Conservation (phyloP, 1,140 invertebrate species). For the Orchestia grillus region DNA sequence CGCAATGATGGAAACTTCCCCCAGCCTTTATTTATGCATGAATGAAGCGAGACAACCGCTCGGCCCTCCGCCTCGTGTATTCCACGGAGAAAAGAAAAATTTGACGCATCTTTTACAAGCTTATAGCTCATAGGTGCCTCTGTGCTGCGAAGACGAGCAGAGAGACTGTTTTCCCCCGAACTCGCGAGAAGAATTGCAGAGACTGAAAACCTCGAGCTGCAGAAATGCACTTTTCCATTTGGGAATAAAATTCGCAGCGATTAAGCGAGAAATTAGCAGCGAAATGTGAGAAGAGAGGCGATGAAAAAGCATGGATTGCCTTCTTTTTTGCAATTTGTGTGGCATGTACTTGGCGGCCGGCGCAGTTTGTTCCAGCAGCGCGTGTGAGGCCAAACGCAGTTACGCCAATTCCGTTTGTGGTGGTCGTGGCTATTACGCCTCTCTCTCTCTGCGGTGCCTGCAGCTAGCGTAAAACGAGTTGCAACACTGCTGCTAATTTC, state of each 20-base stretch:
- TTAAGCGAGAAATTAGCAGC: not conserved
- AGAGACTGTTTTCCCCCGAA: not conserved
- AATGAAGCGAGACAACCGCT: not conserved
- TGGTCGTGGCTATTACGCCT: not conserved
- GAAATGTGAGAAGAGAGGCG: not conserved
- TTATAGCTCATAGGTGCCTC: not conserved
- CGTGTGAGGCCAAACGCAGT: not conserved
- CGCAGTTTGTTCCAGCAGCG: not conserved
- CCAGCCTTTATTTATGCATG: not conserved
- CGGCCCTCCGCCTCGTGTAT: not conserved
- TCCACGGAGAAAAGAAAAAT: not conserved
- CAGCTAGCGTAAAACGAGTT: no score
- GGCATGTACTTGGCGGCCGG: not conserved
- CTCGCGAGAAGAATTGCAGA: not conserved
- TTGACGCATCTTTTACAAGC: not conserved
- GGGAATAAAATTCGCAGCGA: not conserved
- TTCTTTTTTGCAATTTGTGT: not conserved
- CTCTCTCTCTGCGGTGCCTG: no score
- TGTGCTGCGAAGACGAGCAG: not conserved
- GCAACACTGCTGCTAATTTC: no score
- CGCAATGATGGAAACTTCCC: not conserved
- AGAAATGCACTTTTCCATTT: not conserved
- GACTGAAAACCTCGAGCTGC: not conserved
- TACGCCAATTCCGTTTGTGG: not conserved
- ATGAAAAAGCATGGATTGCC: not conserved